Base-by-base conservation (phyloP, 2,888 invertebrate genomes). In the Himalopsyche japonica region DNA sequence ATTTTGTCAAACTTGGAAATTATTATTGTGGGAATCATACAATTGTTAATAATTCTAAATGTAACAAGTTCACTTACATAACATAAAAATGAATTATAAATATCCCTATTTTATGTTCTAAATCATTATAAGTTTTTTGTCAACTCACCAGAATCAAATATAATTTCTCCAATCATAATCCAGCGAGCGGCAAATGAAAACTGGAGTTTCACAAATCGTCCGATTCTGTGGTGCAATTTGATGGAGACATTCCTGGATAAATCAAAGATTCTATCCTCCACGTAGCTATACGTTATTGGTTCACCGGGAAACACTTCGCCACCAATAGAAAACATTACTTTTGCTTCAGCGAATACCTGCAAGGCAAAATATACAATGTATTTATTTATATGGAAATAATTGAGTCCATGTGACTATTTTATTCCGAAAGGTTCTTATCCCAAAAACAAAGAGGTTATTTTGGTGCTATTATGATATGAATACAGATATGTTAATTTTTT, bases 141-240 rank as follows among this genome's bases (percentile, higher is more conserved):
- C 76, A 32, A 84, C 85, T 86, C 91, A 97, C 97, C 95, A 88
- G 97, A 97, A 88, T 94, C 94, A 90, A 97, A 97, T 88, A 95
- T 94, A 87, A 97, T 94, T 91, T 97, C 97, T 90, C 97, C 96
- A 88, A 97, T 93, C 93, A 97, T 94, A 89, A 97, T 95, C 97
- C 97, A 97, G 88, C 94, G 93, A 76, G 95, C 93, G 83, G 96
- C 95, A 90, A 97, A 97, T 90, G 95, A 95, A 82, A 97, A 93
- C 89, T 96, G 94, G 89, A 95, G 91, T 91, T 95, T 95, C 87
- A 97, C 91, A 90, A 94, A 96, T 87, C 94, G 93, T 84, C 96
- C 97, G 82, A 96, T 93, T 84, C 95, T 93, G 89, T 96, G 94
- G 89, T 96, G 95, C 86, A 97, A 93, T 89, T 95, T 95, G 89